Conservation (phyloP, 2,113 vertebrate species). For the Platysternon megacephalum region DNA sequence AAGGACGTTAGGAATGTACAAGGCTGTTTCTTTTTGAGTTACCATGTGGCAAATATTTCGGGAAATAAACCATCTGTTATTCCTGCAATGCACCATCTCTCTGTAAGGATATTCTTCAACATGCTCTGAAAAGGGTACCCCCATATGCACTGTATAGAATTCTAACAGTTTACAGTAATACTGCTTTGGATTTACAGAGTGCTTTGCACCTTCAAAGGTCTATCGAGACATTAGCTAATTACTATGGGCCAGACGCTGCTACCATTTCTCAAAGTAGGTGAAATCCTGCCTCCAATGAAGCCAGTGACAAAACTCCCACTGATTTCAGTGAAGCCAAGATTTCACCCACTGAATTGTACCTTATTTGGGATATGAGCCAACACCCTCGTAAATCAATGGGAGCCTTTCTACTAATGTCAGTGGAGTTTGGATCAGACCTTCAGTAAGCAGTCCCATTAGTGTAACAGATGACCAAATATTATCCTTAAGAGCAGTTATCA, state of each 20-base stretch:
- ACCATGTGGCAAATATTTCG: background rate
- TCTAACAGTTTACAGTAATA: background rate
- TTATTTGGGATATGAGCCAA: background rate
- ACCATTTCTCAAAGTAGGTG: background rate
- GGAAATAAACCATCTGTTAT: background rate
- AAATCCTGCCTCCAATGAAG: background rate
- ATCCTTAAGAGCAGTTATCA: background rate
- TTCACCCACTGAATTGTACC: background rate
- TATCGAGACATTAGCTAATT: background rate
- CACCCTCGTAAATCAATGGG: background rate
- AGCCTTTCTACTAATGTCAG: background rate
- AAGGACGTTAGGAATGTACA: background rate
- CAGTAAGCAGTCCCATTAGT: fast-evolving
- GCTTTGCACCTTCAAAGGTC: background rate
- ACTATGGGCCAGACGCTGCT: background rate
- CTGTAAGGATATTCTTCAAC: background rate
- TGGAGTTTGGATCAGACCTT: background rate
- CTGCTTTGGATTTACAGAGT: background rate
- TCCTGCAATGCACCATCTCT: background rate
- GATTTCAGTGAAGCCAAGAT: background rate
- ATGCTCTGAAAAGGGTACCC: background rate
- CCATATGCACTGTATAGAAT: background rate
- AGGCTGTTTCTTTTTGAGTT: background rate
- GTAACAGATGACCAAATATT: background rate
- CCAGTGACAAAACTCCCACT: background rate